Conservation (phyloP, 2,113 vertebrate genomes). For the Bubo bubo region DNA sequence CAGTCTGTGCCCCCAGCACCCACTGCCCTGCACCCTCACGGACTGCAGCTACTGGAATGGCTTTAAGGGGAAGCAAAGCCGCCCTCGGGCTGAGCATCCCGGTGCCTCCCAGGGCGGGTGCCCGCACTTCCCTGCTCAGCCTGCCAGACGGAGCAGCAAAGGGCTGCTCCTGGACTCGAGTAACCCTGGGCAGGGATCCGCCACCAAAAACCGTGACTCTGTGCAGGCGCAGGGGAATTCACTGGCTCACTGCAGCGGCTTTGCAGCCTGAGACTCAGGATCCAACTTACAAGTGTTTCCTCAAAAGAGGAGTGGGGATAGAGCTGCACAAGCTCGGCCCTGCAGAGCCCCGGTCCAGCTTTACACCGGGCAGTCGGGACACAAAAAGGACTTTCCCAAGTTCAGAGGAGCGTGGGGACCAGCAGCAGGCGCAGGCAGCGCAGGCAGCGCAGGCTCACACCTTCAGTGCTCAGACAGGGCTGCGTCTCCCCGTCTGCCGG, state of each 20-base stretch:
- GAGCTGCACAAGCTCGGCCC: neutral
- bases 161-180: neutral
- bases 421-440: rapidly evolving
- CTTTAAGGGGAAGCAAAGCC: neutral
- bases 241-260: rapidly evolving
- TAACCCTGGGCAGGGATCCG: neutral
- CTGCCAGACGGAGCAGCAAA: neutral
- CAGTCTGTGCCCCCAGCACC: neutral
- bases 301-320: neutral
- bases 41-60: neutral
- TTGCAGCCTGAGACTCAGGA: rapidly evolving
- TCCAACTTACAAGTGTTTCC: neutral
- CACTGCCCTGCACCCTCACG: rapidly evolving
- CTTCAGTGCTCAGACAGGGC: neutral
- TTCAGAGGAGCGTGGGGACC: neutral
- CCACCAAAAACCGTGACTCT: neutral
- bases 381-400: neutral
- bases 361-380: rapidly evolving
- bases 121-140: neutral
- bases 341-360: too few species aligned
- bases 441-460: neutral
- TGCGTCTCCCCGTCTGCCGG: neutral
- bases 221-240: neutral
- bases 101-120: neutral
- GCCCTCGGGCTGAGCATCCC: neutral